Evolutionary conservation across 1,140 invertebrate genomes (phyloP).

Genomic region (Sycophaga agraensis): DNA sequence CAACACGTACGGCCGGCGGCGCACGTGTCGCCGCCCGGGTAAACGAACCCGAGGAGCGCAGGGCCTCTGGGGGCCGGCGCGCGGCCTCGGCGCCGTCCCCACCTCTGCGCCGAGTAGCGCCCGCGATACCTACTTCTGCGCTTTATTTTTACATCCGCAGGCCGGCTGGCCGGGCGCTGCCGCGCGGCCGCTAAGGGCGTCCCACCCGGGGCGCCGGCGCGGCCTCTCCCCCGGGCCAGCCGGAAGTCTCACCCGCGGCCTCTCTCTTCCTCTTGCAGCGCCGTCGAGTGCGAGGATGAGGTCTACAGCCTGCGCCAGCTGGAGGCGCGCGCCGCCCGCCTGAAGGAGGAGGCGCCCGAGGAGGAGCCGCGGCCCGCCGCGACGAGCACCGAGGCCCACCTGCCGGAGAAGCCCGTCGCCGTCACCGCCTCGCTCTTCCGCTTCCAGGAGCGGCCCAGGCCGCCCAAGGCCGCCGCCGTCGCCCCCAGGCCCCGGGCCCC

Average conservation of each 20-base stretch:
- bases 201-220: not conserved
- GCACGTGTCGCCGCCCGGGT: too few species aligned
- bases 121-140: constrained; percentile 27
- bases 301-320: constrained; percentile 78
- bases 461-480: not conserved
- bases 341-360: not conserved
- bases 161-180: not conserved
- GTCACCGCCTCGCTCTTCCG: constrained; percentile 43
- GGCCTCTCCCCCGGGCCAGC: not conserved
- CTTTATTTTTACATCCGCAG: constrained; percentile 23
- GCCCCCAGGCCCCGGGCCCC: not conserved
- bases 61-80: too few species aligned
- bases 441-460: constrained; percentile 18
- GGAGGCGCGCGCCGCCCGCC: constrained; percentile 40
- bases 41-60: too few species aligned
- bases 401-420: constrained; percentile 33
- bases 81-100: too few species aligned
- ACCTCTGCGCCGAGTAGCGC: too few species aligned
- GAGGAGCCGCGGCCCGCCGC: not conserved
- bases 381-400: constrained; percentile 12
- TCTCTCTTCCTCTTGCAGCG: constrained; percentile 65
- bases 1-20: too few species aligned
- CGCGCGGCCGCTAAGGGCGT: not conserved
- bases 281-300: constrained; percentile 82
- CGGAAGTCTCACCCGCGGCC: not conserved